These are phyloP conservation scores for Tetranychus piercei DNA, from an alignment of 2,888 invertebrate genomes.

Conservation along the genomic window DNA sequence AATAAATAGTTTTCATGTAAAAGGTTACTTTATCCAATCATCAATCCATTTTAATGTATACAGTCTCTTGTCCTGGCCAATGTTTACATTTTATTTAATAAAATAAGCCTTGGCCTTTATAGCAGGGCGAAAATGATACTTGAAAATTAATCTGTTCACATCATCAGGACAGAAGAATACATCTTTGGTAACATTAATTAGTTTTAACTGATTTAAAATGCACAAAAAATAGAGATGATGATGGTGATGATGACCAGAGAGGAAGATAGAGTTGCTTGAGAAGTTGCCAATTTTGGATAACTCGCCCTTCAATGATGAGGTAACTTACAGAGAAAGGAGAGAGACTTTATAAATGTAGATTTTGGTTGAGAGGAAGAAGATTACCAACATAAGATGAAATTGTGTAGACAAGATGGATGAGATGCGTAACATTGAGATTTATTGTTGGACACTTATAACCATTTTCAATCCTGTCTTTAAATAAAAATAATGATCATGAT, in stretches of 20 bases:
- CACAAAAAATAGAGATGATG: not conserved
- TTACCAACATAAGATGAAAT: not conserved
- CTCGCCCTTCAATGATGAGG: not conserved
- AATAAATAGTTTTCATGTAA: too few relatives aligned
- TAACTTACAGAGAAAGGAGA: not conserved
- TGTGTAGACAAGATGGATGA: not conserved
- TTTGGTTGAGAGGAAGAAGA: not conserved
- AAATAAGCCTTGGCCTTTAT: too few relatives aligned
- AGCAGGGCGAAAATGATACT: too few relatives aligned
- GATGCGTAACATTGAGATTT: not conserved
- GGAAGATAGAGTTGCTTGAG: not conserved
- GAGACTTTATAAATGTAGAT: not conserved
- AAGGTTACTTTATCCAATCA: too few relatives aligned
- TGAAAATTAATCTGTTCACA: too few relatives aligned
- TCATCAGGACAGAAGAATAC: too few relatives aligned
- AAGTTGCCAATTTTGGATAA: not conserved
- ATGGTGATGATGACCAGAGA: not conserved
- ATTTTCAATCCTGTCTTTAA: too few relatives aligned
- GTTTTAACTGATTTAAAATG: not conserved
- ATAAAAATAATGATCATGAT: too few relatives aligned
- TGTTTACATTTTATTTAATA: too few relatives aligned
- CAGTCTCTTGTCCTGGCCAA: too few relatives aligned
- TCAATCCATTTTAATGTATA: too few relatives aligned
- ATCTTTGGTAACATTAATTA: too few relatives aligned
- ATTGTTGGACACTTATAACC: not conserved